Evolutionary conservation across 2,797 vertebrate species (phyloP), one percentile per base, ranked within the genome.

Genomic region (Philypnodon macrostomus): DNA sequence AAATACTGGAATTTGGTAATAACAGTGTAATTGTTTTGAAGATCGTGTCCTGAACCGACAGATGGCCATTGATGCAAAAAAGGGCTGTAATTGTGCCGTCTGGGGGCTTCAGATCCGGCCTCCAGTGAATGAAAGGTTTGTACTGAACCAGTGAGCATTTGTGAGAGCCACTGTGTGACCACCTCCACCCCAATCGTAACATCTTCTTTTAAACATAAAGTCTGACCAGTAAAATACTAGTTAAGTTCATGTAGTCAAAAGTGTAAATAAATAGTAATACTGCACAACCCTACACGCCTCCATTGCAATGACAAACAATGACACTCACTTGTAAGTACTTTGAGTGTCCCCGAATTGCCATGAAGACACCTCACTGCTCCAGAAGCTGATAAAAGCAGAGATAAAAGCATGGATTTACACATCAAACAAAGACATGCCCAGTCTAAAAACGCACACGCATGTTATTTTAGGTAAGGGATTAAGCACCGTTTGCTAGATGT

Each of bases 321-420:
- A 66, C 85, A 92, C 90, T 92, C 84, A 92, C 90, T 90, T 91
- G 89, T 71, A 88, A 81, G 86, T 90, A 91, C 83, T 88, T 89
- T 82, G 80, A 85, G 86, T 91, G 88, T 87, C 90, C 90, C 88
- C 89, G 88, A 84, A 91, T 84, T 89, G 90, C 90, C 90, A 92
- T 92, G 88, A 88, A 90, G 89, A 91, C 88, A 87, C 85, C 80
- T 85, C 85, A 88, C 89, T 88, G 89, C 88, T 90, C 85, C 84
- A 65, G 63, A 81, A 78, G 89, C 89, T 33, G 58, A 56, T 53
- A 80, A 48, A 59, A 79, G 51, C 46, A 83, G 62, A 73, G 72
- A 69, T 26, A 11, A 12, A 7, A 7, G 7, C 0, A 2, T 37
- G 26, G 33, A 31, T 6, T 0, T 32, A 32, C 36, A 46, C 47